Evolutionary conservation across 2,888 invertebrate species (phyloP).

Genomic region (Bhutanitis thaidina): DNA sequence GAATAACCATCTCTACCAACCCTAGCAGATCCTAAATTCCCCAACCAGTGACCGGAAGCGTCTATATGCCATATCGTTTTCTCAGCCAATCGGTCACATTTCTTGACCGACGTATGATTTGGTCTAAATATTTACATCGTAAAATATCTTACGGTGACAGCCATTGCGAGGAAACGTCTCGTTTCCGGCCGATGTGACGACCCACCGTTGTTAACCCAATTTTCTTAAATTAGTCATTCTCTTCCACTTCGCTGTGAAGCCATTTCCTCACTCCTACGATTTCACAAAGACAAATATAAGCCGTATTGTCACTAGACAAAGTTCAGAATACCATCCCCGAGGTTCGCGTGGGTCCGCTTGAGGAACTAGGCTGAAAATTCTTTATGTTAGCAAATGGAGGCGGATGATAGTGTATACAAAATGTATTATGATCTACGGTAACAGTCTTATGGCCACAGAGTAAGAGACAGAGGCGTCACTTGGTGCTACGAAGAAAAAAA

Average conservation of each 20-base stretch:
- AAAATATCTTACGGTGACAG: not conserved
- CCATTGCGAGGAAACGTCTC: not conserved
- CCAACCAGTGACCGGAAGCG: no score
- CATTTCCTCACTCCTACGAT: not conserved
- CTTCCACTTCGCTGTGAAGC: not conserved
- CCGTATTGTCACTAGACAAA: not conserved
- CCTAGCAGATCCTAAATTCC: no score
- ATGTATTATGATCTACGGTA: not conserved
- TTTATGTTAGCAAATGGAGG: conserved; percentile 12
- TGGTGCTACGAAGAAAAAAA: no score
- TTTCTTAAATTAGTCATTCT: not conserved
- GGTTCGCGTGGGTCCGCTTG: not conserved
- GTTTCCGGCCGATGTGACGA: not conserved
- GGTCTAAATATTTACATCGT: not conserved
- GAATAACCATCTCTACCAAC: no score
- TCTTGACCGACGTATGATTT: not conserved
- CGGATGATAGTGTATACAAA: conserved; percentile 8
- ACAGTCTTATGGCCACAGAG: not conserved
- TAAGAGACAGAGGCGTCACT: not conserved
- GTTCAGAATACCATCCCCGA: not conserved
- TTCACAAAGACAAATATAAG: not conserved
- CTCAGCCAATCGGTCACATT: no score
- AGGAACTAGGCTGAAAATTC: conserved; percentile 1
- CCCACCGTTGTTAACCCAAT: not conserved
- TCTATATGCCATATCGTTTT: no score